Evolutionary conservation across 1,140 invertebrate species (phyloP), one percentile per base, ranked within the genome.

Genomic region (Dinoponera quadriceps): DNA sequence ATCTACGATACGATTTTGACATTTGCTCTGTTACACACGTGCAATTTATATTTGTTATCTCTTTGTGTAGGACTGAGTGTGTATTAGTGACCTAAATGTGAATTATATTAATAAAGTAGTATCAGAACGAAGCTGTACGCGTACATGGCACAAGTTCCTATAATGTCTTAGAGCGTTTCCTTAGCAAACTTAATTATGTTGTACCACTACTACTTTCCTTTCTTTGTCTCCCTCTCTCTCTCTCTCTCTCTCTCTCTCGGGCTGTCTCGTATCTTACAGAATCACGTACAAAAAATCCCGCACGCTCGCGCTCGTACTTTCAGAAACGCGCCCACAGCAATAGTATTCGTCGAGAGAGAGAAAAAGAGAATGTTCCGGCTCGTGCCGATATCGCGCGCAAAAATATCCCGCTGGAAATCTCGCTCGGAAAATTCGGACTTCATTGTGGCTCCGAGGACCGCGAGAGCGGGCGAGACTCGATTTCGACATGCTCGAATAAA

Each of bases 371-470:
- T 73, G 62, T 83, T 77, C 82, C 71, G 66, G 60, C 72, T 16
- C 77, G 25, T 59, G 57, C 55, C 59, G 66, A 86, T 86, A 87
- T 87, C 82, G 71, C 68, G n/a, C 75, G 83, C 49, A 86, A 86
- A 81, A 87, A 86, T 86, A 80, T 86, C 62, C 20, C 20, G 75
- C 71, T n/a, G 54, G 9, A 38, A 66, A 54, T 25, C 75, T 72
- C 83, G 54, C 62, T 84, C 49, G 68, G 38, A 66, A 80, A 80
- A 65, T 66, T 57, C 82, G 48, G 75, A 68, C 49, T 71, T 68
- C 71, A 38, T 73, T 74, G 54, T 74, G 48, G 69, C 54, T 66
- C 44, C 18, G n/a, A 51, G 44, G 25, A 57, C 55, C 22, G 54
- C 65, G 60, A 22, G 3, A 22, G 3, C 62, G n/a, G 29, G n/a